Evolutionary conservation across 2,113 vertebrate species (phyloP).

Genomic region (Fulmarus glacialis): DNA sequence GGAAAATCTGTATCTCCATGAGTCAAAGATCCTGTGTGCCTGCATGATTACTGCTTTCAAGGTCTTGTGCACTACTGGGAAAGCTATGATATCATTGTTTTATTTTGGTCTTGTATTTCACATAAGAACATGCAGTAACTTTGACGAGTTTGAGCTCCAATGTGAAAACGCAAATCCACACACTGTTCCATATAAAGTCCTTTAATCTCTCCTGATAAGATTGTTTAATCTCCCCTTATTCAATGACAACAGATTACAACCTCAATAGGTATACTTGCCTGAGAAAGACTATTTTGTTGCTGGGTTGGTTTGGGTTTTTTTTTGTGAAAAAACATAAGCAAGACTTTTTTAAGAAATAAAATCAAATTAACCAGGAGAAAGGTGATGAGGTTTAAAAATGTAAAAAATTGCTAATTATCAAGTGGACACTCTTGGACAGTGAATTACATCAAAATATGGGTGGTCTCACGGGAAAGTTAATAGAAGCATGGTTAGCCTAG

Average conservation of each 20-base stretch:
- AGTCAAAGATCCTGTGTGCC: neutral
- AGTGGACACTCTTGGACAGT: neutral
- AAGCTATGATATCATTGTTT: neutral
- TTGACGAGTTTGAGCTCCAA: neutral
- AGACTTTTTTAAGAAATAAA: neutral
- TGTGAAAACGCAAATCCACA: neutral
- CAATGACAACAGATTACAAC: neutral
- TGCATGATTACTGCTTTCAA: neutral
- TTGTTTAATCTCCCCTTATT: neutral
- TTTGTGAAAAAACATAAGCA: neutral
- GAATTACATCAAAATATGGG: neutral
- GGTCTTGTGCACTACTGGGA: neutral
- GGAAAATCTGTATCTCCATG: neutral
- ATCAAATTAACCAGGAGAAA: neutral
- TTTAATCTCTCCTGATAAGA: neutral
- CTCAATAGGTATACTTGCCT: neutral
- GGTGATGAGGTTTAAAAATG: neutral
- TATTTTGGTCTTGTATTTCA: neutral
- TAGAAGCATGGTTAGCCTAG: neutral
- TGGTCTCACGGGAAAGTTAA: neutral
- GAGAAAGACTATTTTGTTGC: neutral
- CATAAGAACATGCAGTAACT: neutral
- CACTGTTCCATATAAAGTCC: neutral
- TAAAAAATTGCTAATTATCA: neutral
- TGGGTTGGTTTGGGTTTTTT: neutral